Base-by-base conservation (phyloP, 2,888 invertebrate genomes). In the Lacanobia oleracea region DNA sequence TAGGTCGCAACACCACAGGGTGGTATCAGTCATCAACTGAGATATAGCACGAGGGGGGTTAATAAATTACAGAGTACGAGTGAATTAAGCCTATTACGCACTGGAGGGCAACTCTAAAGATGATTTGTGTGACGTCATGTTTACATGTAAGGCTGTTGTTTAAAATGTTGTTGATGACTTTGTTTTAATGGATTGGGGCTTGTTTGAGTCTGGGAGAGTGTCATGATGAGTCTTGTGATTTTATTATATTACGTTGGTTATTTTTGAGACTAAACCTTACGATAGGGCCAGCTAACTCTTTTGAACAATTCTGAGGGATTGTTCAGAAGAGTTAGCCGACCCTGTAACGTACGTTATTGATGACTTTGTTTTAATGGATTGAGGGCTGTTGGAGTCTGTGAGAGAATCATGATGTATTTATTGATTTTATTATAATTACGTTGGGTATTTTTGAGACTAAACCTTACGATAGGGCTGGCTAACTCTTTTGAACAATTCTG, bases 61-160 rank as follows among this genome's bases (percentile, higher is more conserved):
- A 18, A 88, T 91, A 88, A 88, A 88, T 90, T 88, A 89, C 81
- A 83, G 62, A 69, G 74, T 80, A 81, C 67, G 77, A 88, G 86
- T 88, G 84, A 87, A 89, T 90, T 88, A 88, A 87, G 86, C 86
- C 84, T 84, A 88, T 90, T 88, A 88, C 85, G 54, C 64, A 83
- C 50, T 79, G 63, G 72, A 76, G 78, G 71, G 75, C 64, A 67
- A 57, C 72, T 81, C 65, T 79, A 67, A 77, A 73, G 66, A 83
- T 85, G 84, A 88, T 83, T 84, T 84, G 84, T 84, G 81, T 72
- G 53, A 10, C 51, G 45, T 72, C 65, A 60, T 74, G 68, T 70
- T 71, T 70, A 75, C 70, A 69, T 67, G 37, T 69, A 16, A 77
- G 27, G 21, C 14, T 57, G 65, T 67, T 64, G 53, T 77, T 64